Conservation (phyloP, 2,888 invertebrate genomes). For the Ormyrus nitidulus region DNA sequence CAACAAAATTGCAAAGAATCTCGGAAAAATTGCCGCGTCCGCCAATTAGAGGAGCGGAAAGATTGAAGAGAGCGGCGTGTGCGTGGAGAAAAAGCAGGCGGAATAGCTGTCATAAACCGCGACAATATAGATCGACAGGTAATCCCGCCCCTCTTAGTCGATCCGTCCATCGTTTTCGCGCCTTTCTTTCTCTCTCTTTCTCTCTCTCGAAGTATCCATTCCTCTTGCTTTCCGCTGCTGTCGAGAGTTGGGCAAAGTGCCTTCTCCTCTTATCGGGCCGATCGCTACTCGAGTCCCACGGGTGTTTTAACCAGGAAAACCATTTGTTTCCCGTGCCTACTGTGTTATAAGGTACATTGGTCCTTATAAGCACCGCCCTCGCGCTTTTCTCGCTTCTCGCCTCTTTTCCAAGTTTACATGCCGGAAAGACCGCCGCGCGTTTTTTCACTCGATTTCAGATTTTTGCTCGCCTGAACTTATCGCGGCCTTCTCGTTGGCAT, state of each 20-base stretch:
- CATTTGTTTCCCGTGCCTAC: slow-evolving; percentile 28
- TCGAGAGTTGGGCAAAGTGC: slow-evolving; percentile 22
- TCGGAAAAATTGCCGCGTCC: background rate
- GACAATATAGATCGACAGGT: slow-evolving; percentile 35
- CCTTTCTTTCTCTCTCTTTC: slow-evolving; percentile 20
- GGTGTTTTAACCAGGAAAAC: slow-evolving; percentile 37
- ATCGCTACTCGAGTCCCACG: slow-evolving; percentile 34
- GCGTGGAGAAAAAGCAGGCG: background rate
- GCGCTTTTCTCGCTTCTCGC: no score
- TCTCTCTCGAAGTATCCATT: background rate
- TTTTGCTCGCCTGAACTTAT: no score
- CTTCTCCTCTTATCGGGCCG: slow-evolving; percentile 25
- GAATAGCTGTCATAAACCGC: slow-evolving; percentile 38
- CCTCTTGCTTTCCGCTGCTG: no score
- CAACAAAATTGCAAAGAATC: background rate
- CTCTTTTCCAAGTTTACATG: no score
- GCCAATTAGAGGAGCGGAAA: background rate
- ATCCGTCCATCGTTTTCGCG: slow-evolving; percentile 1
- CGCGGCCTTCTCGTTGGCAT: no score
- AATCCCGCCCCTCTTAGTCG: slow-evolving; percentile 14
- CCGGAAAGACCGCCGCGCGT: no score
- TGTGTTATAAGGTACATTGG: background rate
- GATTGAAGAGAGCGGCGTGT: background rate
- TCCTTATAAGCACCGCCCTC: no score
- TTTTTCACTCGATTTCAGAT: no score